These are phyloP conservation scores for Chrysina gloriosa DNA, from an alignment of 2,888 invertebrate species.

Conservation along the genomic window DNA sequence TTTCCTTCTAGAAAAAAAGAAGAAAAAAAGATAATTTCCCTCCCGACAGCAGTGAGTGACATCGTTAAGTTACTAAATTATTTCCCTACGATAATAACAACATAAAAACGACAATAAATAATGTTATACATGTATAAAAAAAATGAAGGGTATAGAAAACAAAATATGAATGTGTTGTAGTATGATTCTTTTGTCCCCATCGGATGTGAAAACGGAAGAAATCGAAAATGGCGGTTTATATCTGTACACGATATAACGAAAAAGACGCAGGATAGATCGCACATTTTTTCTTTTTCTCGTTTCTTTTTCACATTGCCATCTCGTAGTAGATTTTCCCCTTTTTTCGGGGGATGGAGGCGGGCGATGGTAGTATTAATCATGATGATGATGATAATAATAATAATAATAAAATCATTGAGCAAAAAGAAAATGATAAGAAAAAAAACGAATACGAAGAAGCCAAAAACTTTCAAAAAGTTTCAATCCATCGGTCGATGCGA, in stretches of 20 bases:
- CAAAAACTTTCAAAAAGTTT: slow-evolving; percentile 10
- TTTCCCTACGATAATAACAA: slow-evolving; percentile 6
- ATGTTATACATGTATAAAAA: slow-evolving; percentile 25
- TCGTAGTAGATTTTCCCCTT: neutral
- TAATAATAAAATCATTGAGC: slow-evolving; percentile 16
- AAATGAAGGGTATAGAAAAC: neutral
- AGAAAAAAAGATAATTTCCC: no score
- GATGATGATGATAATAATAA: no score
- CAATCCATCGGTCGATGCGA: neutral
- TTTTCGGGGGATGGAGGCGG: neutral
- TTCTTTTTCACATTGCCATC: slow-evolving; percentile 12
- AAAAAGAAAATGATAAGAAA: slow-evolving; percentile 2
- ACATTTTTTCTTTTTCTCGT: neutral
- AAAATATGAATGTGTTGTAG: neutral
- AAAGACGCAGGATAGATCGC: neutral
- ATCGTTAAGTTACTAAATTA: neutral
- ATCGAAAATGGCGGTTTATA: neutral
- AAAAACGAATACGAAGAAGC: slow-evolving; percentile 16
- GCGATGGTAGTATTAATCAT: neutral
- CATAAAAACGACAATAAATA: slow-evolving; percentile 27
- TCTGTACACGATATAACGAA: neutral
- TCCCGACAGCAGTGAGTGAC: no score
- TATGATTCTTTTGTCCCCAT: neutral
- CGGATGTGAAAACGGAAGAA: neutral
- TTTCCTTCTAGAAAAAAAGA: slow-evolving; percentile 16